A percentile compares a stretch with the other conserved stretches of the same genome.
These are phyloP conservation scores for Gobiocypris rarus DNA, from an alignment of 2,113 vertebrate genomes.

Conservation along the genomic window DNA sequence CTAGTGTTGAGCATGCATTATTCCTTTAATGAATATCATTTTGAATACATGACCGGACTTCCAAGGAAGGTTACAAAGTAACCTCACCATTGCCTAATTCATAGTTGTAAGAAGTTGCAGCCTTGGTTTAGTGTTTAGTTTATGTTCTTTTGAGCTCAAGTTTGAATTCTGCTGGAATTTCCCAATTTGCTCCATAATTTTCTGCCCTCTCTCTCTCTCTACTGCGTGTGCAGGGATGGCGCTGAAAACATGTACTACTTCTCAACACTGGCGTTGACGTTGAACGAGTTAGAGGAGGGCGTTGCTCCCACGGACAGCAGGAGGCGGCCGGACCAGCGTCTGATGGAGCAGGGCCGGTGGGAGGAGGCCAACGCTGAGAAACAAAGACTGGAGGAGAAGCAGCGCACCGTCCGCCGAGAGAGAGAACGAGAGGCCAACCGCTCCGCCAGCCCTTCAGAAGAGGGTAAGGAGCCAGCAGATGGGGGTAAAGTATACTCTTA, in stretches of 20 bases:
- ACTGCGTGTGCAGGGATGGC: conserved; percentile 77
- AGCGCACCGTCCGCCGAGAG: conserved; percentile 83
- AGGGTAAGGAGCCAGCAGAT: conserved; percentile 67
- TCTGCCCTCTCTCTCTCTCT: not conserved
- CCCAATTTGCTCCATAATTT: not conserved
- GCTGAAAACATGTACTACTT: conserved; percentile 98
- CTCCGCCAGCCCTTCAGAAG: conserved; percentile 72
- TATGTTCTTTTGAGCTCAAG: not conserved
- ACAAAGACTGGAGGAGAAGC: conserved; percentile 94
- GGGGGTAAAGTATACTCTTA: not conserved
- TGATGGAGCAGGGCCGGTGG: conserved; percentile 96
- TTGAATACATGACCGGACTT: not conserved
- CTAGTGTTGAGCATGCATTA: not conserved
- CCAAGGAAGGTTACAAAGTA: not conserved
- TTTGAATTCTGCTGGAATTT: not conserved
- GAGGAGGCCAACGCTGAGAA: conserved; percentile 95
- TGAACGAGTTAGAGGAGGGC: conserved; percentile 86
- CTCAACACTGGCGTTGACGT: conserved; percentile 88
- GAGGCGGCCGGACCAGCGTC: conserved; percentile 87
- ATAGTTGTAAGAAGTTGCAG: not conserved
- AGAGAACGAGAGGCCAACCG: conserved; percentile 84
- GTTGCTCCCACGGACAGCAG: conserved; percentile 92
- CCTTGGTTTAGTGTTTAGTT: not conserved
- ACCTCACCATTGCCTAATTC: not conserved
- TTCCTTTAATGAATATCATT: not conserved